Evolutionary conservation across 2,888 invertebrate species (phyloP), one percentile per base, ranked within the genome.

Genomic region (Drosophila algonquin): DNA sequence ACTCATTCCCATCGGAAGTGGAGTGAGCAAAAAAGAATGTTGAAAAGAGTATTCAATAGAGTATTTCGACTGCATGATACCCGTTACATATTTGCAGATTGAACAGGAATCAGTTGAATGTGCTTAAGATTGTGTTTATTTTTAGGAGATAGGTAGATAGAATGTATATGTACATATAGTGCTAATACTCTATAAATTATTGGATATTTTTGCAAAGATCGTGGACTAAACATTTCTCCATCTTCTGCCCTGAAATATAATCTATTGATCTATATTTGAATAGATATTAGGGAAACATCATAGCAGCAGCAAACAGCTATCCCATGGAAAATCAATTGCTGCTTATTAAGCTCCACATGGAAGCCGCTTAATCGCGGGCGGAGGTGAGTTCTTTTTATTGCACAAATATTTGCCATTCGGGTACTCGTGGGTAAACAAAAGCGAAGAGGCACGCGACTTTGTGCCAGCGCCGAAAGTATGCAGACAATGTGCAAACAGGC

Each of bases 401-500:
- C 55, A 47, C 62, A 74, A 74, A 74, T 74, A 74, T 74, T 74
- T 74, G 63, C 52, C 16, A 68, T 74, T 59, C 73, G 67, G 57
- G 63, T 72, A 57, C 54, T 59, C 40, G 71, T 46, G 71, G 73
- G 74, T 77, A 72, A 79, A 79, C 71, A 65, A 76, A 60, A 63
- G 63, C 74, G 65, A 75, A 53, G 44, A 76, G 71, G 79, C 76
- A 79, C 73, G 79, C 83, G 89, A 84, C 88, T 84, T 84, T 84
- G 83, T 86, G 64, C 72, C 73, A 88, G 88, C 78, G 67, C 72
- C 76, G 68, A 87, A 84, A 84, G 86, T 84, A 85, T 85, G 79
- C 80, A 85, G 89, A 88, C 88, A 86, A 88, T 84, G 80, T 86
- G 84, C 87, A 88, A 88, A 88, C 84, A 88, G 76, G 55, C 72